Evolutionary conservation across 2,797 vertebrate genomes (phyloP), one percentile per base, ranked within the genome.

Genomic region (Acanthurus leucopareius): DNA sequence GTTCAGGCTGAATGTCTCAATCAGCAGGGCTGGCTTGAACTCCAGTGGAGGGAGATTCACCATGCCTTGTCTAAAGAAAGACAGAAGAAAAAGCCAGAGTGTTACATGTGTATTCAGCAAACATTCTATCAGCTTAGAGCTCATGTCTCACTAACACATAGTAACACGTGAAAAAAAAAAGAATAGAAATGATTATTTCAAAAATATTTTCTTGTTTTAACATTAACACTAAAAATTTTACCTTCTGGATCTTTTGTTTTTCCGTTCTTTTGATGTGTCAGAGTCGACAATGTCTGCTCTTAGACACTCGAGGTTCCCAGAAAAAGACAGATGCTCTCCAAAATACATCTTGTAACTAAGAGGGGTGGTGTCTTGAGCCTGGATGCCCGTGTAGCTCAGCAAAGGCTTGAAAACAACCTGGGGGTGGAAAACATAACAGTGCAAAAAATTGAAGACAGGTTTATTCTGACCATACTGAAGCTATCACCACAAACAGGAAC

Each of bases 291-390:
- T 99, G 88, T 99, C 98, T 22, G 98, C 98, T 86, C 98, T 90
- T 38, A 99, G 96, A 90, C 98, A 98, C 88, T 99, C 97, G 20
- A 99, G 89, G 68, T 97, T 97, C 35, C 98, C 98, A n/a, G 98
- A 99, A 84, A 99, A 99, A 2, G 98, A 99, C 69, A 99, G 93
- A 76, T 99, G 96, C 77, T 99, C 98, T 70, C 98, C 98, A 2
- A 99, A 99, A 90, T 99, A 99, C 98, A 99, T 98, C 87, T 97
- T 97, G 88, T 99, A 99, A 91, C 97, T 98, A 25, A 99, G 94
- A 0, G 98, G 98, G 77, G 97, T 91, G 6, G 96, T 80, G 83
- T 99, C 98, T 85, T 99, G 98, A 5, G 98, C 95, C 89, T 99
- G 98, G 91, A 99, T 98, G 51, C 98, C 98, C 0, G 95, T 98